Evolutionary conservation across 2,113 vertebrate species (phyloP).

Genomic region (Zosterops pallidus): DNA sequence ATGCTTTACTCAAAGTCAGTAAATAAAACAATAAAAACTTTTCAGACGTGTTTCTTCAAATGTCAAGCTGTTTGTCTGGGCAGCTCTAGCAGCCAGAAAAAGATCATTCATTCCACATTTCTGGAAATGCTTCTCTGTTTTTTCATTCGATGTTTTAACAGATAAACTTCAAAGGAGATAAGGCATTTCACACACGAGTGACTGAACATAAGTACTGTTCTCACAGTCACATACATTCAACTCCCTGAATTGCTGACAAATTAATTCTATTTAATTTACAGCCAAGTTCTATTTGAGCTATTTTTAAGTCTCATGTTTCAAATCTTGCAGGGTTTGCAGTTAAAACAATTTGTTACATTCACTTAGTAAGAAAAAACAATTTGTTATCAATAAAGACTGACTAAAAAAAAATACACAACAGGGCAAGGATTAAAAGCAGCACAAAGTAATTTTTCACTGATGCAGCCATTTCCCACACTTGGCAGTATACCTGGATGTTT

Average conservation of each 20-base stretch:
- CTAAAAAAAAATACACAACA: neutral
- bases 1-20: neutral
- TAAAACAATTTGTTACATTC: neutral
- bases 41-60: neutral
- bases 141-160: neutral
- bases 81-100: neutral
- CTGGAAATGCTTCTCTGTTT: neutral
- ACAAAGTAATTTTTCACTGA: neutral
- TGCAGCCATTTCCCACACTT: neutral
- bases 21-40: neutral
- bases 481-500: neutral
- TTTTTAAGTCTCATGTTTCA: neutral
- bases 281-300: neutral
- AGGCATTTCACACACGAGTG: neutral
- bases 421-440: slow-evolving; percentile 16
- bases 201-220: neutral
- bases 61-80: neutral
- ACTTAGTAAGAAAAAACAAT: neutral
- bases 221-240: neutral
- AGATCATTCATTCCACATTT: neutral
- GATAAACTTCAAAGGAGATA: neutral
- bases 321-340: neutral
- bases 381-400: neutral
- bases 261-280: neutral
- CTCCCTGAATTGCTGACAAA: neutral